Percentiles rank a stretch among this genome's conserved stretches.
Conservation (phyloP, 2,888 invertebrate species). For the Pheosia gnoma region DNA sequence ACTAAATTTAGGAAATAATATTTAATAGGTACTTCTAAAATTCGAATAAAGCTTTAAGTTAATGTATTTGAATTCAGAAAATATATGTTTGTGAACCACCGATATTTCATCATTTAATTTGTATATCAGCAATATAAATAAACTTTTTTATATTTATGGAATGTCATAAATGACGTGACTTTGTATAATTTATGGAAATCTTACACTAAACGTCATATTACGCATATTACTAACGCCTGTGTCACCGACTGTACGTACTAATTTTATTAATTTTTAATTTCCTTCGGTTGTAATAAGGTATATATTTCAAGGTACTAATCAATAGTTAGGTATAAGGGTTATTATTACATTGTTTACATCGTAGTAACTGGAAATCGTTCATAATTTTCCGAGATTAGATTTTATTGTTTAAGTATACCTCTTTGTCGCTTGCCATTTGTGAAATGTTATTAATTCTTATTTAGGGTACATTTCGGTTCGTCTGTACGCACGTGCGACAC, state of each 20-base stretch:
- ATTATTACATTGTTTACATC: not conserved
- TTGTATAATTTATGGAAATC: too few species aligned
- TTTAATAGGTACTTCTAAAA: too few species aligned
- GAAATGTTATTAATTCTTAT: not conserved
- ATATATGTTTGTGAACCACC: slow-evolving; percentile 25
- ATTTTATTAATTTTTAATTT: not conserved
- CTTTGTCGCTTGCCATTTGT: slow-evolving; percentile 28
- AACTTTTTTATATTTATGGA: too few species aligned
- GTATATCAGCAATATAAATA: too few species aligned
- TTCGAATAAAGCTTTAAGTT: too few species aligned
- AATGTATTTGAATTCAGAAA: too few species aligned
- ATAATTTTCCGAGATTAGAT: slow-evolving; percentile 2
- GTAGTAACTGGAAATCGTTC: not conserved
- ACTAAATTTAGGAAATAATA: not conserved
- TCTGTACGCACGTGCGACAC: not conserved
- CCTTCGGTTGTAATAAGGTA: not conserved
- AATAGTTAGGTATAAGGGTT: not conserved
- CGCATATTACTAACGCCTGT: slow-evolving; percentile 2
- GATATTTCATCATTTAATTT: slow-evolving; percentile 26
- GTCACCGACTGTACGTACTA: slow-evolving; percentile 11
- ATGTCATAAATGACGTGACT: too few species aligned
- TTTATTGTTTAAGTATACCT: slow-evolving; percentile 10
- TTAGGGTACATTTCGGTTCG: not conserved
- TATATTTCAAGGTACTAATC: not conserved
- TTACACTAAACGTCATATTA: not conserved